phyloP scores from a whole-genome alignment of 2,797 vertebrate genomes.

The Coracias cyanogaster region DNA sequence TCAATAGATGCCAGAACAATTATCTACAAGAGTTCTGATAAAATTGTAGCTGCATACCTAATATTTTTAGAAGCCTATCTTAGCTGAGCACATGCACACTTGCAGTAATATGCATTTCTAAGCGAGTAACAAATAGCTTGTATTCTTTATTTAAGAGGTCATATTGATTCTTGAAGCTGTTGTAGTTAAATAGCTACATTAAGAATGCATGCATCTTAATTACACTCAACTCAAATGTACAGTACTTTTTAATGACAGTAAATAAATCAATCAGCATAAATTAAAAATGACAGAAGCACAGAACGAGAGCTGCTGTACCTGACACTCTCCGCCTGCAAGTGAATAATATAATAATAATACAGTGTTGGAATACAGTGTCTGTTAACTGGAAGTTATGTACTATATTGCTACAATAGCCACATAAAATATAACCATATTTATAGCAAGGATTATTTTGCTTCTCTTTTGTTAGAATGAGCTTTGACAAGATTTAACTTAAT shows the following conservation, averaged over 20 bases:
- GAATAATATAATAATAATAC: neutral
- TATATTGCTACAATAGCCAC: neutral
- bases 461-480: neutral
- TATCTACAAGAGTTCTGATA: neutral
- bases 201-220: slow-evolving; percentile 65
- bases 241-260: slow-evolving; percentile 15
- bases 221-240: slow-evolving; percentile 19
- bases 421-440: neutral
- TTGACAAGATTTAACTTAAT: neutral
- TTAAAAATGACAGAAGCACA: slow-evolving; percentile 7
- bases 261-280: slow-evolving; percentile 61
- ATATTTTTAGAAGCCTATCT: neutral
- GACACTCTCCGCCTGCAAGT: neutral
- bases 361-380: neutral
- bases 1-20: neutral
- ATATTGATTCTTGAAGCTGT: slow-evolving; percentile 59
- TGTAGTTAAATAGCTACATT: slow-evolving; percentile 37
- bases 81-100: neutral
- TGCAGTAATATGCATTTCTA: neutral
- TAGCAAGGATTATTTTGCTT: neutral
- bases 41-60: neutral
- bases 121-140: slow-evolving; percentile 4
- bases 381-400: neutral
- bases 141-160: slow-evolving; percentile 55
- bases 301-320: neutral